phyloP scores from a whole-genome alignment of 2,888 invertebrate genomes.

The Macaria liturata region DNA sequence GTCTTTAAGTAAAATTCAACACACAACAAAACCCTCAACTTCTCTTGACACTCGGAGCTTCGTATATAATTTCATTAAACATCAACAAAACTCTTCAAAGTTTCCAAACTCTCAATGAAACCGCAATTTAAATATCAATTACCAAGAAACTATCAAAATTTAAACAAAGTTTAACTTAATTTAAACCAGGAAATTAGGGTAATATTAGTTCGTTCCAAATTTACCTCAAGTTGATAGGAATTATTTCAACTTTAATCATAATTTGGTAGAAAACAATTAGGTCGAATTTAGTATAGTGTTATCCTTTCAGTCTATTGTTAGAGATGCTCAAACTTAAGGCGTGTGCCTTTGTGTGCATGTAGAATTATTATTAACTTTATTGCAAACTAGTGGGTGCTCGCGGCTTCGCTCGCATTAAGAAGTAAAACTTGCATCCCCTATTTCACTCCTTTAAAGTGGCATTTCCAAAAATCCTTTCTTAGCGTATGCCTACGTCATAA shows the following conservation, averaged over 20 bases:
- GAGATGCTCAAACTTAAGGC: neutral
- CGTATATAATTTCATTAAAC: neutral
- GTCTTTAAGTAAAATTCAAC: too few species aligned
- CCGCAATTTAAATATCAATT: constrained; percentile 11
- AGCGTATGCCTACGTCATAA: too few species aligned
- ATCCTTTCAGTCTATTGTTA: constrained; percentile 27
- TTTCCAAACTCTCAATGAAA: constrained; percentile 6
- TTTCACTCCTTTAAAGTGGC: too few species aligned
- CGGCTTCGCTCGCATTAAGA: too few species aligned
- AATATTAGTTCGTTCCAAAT: constrained; percentile 16
- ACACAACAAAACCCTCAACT: too few species aligned
- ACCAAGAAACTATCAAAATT: constrained; percentile 8
- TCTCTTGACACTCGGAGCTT: too few species aligned
- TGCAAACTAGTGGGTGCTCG: too few species aligned
- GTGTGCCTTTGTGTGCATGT: too few species aligned
- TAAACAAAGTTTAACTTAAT: constrained; percentile 19
- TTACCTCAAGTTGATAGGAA: constrained; percentile 5
- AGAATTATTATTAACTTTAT: too few species aligned
- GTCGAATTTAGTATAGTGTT: constrained; percentile 11
- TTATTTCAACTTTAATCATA: constrained; percentile 15
- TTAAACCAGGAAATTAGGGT: constrained; percentile 18
- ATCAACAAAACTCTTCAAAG: constrained; percentile 1
- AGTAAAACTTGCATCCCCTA: too few species aligned
- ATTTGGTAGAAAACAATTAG: constrained; percentile 29
- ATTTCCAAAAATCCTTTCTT: too few species aligned